phyloP scores from a whole-genome alignment of 2,888 invertebrate species.

The Candidula unifasciata region DNA sequence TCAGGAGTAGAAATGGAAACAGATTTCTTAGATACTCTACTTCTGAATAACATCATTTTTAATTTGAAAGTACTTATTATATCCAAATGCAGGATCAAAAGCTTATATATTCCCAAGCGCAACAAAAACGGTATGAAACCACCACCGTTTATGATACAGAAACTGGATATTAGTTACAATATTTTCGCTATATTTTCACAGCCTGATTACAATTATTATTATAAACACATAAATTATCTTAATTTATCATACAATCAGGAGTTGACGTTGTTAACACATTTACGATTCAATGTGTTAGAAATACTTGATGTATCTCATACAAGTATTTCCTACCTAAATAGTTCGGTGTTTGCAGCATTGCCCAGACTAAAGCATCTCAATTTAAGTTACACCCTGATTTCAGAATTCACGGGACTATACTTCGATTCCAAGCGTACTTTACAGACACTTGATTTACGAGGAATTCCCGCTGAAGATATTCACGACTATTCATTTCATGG shows the following conservation, averaged over 20 bases:
- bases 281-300: neutral
- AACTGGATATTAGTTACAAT: too few relatives aligned
- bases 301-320: slow-evolving; percentile 32
- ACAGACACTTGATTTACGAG: slow-evolving; percentile 26
- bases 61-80: neutral
- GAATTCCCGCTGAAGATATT: too few relatives aligned
- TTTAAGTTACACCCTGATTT: too few relatives aligned
- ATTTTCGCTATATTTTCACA: neutral
- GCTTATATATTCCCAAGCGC: too few relatives aligned
- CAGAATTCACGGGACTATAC: too few relatives aligned
- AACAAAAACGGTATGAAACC: too few relatives aligned
- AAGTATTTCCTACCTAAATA: neutral
- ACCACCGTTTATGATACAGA: neutral
- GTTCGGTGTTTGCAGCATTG: neutral
- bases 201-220: neutral
- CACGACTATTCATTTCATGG: slow-evolving; percentile 1
- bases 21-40: neutral
- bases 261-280: neutral
- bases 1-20: slow-evolving; percentile 23
- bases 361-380: neutral
- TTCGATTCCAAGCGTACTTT: neutral
- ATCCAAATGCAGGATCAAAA: neutral
- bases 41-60: too few relatives aligned
- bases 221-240: neutral
- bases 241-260: slow-evolving; percentile 1